Conservation (phyloP, 2,888 invertebrate genomes). For the Kuschelorhynchus macadamiae region DNA sequence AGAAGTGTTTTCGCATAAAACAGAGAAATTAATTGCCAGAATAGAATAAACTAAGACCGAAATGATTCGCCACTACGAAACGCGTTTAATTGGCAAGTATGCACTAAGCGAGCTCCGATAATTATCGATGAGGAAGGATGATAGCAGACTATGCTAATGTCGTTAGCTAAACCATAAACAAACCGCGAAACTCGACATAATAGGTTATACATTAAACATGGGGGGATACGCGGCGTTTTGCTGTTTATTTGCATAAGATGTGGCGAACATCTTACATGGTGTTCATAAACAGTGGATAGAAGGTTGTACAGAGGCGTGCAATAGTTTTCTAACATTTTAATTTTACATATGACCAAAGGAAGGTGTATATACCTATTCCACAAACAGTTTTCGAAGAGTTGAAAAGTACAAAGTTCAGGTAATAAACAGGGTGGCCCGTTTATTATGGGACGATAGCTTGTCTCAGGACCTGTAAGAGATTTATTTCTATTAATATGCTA, state of each 20-base stretch:
- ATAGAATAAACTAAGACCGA: slow-evolving; percentile 14
- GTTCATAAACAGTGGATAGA: slow-evolving; percentile 49
- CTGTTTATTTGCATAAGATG: slow-evolving; percentile 65
- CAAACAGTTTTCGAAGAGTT: too few relatives aligned
- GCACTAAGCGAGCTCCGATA: slow-evolving; percentile 54
- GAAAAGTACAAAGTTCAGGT: too few relatives aligned
- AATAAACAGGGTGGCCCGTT: too few relatives aligned
- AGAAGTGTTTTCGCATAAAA: too few relatives aligned
- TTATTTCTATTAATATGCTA: too few relatives aligned
- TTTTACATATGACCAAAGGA: too few relatives aligned
- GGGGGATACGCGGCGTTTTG: slow-evolving; percentile 62
- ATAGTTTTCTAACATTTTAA: slow-evolving; percentile 1
- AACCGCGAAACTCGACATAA: slow-evolving; percentile 66
- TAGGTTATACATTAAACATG: slow-evolving; percentile 68
- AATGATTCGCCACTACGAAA: neutral
- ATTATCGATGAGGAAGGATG: slow-evolving; percentile 61
- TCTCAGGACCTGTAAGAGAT: too few relatives aligned
- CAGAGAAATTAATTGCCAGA: slow-evolving; percentile 10
- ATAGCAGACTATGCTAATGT: slow-evolving; percentile 65
- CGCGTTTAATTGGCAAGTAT: slow-evolving; percentile 32
- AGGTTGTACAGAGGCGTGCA: slow-evolving; percentile 13
- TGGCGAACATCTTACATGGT: slow-evolving; percentile 57
- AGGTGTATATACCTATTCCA: too few relatives aligned
- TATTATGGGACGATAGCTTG: too few relatives aligned
- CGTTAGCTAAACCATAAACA: slow-evolving; percentile 67